phyloP scores from a whole-genome alignment of 2,113 vertebrate species.

The Syngnathus floridae region DNA sequence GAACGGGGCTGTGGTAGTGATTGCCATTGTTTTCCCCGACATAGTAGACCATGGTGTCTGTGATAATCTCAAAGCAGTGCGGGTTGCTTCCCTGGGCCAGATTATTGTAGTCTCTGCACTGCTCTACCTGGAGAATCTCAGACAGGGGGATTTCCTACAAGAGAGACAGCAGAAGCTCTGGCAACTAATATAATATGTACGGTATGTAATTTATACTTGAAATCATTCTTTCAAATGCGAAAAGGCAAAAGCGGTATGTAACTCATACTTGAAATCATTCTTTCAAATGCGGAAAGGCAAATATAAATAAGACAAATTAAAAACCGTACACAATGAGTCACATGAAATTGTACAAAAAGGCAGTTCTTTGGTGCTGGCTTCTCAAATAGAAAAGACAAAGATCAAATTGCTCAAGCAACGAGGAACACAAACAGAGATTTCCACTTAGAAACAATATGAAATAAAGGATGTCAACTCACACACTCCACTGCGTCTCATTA shows the following conservation, averaged over 20 bases:
- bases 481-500: constrained; percentile 16
- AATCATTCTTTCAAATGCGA: no score
- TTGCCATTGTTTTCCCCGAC: constrained; percentile 91
- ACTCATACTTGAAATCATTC: not conserved
- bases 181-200: constrained; percentile 4
- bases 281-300: not conserved
- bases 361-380: not conserved
- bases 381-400: not conserved
- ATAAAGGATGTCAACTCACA: constrained; percentile 42
- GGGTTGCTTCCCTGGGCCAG: constrained; percentile 87
- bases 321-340: no score
- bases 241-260: not conserved
- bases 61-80: constrained; percentile 99
- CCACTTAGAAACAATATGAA: not conserved
- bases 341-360: not conserved
- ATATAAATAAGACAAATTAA: not conserved
- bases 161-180: constrained; percentile 42
- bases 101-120: constrained; percentile 79
- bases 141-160: constrained; percentile 95
- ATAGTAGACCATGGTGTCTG: constrained; percentile 94
- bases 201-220: not conserved
- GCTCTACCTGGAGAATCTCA: constrained; percentile 94
- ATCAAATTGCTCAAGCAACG: not conserved
- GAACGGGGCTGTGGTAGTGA: constrained; percentile 79
- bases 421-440: not conserved